phyloP scores from a whole-genome alignment of 2,113 vertebrate species.

The Corythoichthys intestinalis region DNA sequence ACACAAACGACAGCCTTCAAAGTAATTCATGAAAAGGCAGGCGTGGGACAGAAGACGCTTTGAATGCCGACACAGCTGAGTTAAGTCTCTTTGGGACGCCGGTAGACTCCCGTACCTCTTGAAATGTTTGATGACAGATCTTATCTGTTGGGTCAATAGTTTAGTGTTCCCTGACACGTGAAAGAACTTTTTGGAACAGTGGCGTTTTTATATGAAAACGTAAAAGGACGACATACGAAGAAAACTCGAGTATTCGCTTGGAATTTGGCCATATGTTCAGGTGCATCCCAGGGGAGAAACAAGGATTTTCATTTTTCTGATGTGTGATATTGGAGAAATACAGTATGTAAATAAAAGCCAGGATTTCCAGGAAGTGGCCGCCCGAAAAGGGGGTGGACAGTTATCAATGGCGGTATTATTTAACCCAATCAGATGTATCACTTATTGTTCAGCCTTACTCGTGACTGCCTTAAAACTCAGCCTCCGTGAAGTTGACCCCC shows the following conservation, averaged over 20 bases:
- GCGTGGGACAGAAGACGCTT: slow-evolving; percentile 66
- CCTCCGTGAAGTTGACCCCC: too few species aligned
- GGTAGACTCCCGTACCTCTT: neutral
- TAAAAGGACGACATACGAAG: neutral
- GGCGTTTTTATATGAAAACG: neutral
- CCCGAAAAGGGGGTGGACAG: too few species aligned
- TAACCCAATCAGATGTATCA: too few species aligned
- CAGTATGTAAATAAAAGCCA: too few species aligned
- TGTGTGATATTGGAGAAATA: too few species aligned
- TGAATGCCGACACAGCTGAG: slow-evolving; percentile 3
- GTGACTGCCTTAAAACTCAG: too few species aligned
- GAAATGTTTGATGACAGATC: neutral
- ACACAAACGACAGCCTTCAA: slow-evolving; percentile 77
- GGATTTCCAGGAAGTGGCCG: too few species aligned
- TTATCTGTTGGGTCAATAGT: neutral
- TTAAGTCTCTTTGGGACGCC: neutral
- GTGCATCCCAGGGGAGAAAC: neutral
- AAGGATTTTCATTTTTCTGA: too few species aligned
- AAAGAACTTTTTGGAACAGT: neutral
- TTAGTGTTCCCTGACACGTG: neutral
- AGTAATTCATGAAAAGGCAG: slow-evolving; percentile 85
- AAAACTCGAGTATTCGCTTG: neutral
- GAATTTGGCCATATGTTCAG: neutral
- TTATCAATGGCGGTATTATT: too few species aligned
- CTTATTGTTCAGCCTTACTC: too few species aligned